These are phyloP conservation scores for Luperina testacea DNA, from an alignment of 2,888 invertebrate species.

Conservation along the genomic window DNA sequence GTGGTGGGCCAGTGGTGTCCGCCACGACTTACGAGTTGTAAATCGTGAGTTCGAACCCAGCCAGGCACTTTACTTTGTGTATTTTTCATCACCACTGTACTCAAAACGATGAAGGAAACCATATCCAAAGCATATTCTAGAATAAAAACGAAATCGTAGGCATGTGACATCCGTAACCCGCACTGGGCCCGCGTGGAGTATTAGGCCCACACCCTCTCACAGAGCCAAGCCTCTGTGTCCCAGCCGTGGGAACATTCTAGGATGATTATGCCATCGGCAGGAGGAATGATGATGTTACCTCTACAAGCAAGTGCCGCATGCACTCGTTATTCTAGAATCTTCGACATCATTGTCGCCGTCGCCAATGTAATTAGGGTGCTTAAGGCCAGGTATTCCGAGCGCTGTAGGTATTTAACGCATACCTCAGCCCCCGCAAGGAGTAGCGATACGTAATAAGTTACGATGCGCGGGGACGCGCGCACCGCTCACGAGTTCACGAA, in stretches of 20 bases:
- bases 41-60: not conserved
- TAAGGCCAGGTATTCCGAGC: too few relatives aligned
- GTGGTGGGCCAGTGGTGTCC: too few relatives aligned
- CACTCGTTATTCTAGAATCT: not conserved
- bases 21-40: too few relatives aligned
- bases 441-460: too few relatives aligned
- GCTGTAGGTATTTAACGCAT: too few relatives aligned
- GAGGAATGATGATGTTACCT: not conserved
- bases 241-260: not conserved
- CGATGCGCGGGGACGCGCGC: too few relatives aligned
- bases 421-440: too few relatives aligned
- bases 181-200: not conserved
- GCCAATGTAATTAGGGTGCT: not conserved
- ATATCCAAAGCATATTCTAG: not conserved
- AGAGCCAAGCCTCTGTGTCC: not conserved
- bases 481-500: too few relatives aligned
- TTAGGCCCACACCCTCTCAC: not conserved
- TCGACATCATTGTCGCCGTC: not conserved
- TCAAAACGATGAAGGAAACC: not conserved
- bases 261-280: not conserved
- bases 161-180: not conserved
- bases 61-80: not conserved
- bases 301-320: not conserved
- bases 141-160: not conserved
- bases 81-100: not conserved